A percentile compares a stretch with the other conserved stretches of the same genome.
phyloP scores from a whole-genome alignment of 1,140 invertebrate species.

The Polyergus mexicanus region DNA sequence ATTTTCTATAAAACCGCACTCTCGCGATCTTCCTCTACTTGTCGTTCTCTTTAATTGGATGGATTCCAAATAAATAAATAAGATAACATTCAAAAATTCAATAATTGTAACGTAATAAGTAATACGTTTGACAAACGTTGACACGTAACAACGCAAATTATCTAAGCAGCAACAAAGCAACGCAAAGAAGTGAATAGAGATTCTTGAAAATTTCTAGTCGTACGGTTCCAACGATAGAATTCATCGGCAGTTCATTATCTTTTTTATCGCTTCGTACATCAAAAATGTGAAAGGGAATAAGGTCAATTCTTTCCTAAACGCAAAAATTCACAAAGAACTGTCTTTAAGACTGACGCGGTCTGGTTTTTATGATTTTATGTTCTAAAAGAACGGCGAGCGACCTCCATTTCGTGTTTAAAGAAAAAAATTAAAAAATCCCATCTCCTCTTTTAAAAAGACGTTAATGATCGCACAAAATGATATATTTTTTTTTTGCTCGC shows the following conservation, averaged over 20 bases:
- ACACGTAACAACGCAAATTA: background rate
- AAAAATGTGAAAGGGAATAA: constrained; percentile 13
- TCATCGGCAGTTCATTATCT: constrained; percentile 28
- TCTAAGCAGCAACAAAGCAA: background rate
- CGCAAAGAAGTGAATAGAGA: constrained; percentile 17
- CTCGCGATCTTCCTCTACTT: background rate
- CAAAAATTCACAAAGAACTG: background rate
- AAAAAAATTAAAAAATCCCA: background rate
- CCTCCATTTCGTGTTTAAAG: background rate
- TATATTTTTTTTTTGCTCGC: background rate
- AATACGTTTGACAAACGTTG: background rate
- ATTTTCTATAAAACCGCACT: background rate
- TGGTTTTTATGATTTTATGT: background rate
- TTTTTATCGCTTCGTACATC: background rate
- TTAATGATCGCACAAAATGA: background rate
- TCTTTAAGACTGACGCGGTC: background rate
- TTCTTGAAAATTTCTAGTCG: constrained; percentile 30
- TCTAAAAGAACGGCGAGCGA: background rate
- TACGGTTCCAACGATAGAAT: constrained; percentile 24
- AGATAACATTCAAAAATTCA: background rate
- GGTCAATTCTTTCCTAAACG: background rate
- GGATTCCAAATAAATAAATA: background rate
- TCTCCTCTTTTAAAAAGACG: background rate
- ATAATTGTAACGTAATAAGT: background rate
- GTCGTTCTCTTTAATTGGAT: background rate